Evolutionary conservation across 1,140 invertebrate genomes (phyloP), one percentile per base, ranked within the genome.

Genomic region (Whitmania pigra): DNA sequence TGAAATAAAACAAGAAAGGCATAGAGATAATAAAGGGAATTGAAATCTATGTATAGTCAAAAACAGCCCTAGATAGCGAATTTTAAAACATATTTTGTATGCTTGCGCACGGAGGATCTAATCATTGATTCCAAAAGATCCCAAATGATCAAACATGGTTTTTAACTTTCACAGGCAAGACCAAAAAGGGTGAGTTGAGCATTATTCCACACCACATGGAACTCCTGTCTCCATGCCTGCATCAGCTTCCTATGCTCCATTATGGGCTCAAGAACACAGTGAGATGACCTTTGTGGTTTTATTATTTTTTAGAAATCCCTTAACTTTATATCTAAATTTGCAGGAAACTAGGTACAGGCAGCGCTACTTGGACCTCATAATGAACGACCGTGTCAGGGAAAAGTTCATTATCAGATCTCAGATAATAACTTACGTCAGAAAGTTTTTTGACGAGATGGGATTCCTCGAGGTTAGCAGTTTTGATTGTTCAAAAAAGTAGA

Each of bases 151-250:
- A 31, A 63, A 25, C 22, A 3, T n/a, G 20, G 54, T 5, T 25
- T 63, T 13, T 4, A 63, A 9, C 22, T 4, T 31, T 31, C 29
- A 25, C 22, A 83, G 82, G 90, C 7, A 93, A 94, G 83, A 97
- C 95, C 25, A 98, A 98, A 82, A 96, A 94, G 81, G 97, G 97
- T 17, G 97, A 99, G 84, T 85, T 99, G 11, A 97, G 94, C 18
- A 88, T 99, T 67, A 86, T 97, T 75, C 94, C 97, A 4, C 88
- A 86, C 71, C 87, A 86, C 77, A 87, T 99, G 27, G 87, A 87
- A 75, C 83, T 99, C 53, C 83, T 99, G 0, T 92, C 94, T 31
- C 97, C 97, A 0, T 99, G 97, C 83, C 84, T 99, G 11, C 94
- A 97, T 78, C 97, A 98, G 92, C 83, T 99, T 75, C 97, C 97